Conservation (phyloP, 2,113 vertebrate species). For the Condylura cristata region DNA sequence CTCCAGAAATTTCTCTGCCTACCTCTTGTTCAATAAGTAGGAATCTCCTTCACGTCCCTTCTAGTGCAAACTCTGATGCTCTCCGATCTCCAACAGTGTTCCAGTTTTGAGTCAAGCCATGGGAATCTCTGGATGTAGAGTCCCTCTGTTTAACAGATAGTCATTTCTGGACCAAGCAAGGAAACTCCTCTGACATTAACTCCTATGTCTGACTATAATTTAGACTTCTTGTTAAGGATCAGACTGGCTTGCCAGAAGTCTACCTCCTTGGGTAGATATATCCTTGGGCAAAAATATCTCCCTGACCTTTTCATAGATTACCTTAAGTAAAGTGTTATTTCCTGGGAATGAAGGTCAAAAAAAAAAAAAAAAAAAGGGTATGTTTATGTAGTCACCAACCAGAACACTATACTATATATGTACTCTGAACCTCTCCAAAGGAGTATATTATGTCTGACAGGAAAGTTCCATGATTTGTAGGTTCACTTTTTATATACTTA, state of each 20-base stretch:
- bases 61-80: no score
- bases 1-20: no score
- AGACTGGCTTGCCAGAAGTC: background rate
- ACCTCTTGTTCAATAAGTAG: no score
- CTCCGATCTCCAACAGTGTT: no score
- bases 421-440: background rate
- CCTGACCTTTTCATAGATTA: background rate
- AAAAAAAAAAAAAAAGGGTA: no score
- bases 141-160: no score
- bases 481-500: constrained; percentile 29
- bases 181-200: no score
- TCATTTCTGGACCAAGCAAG: no score
- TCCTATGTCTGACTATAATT: background rate
- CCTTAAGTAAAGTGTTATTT: background rate
- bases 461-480: background rate
- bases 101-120: no score
- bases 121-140: no score
- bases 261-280: background rate
- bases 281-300: background rate
- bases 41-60: no score
- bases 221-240: background rate
- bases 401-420: background rate
- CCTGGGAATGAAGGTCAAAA: background rate
- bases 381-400: background rate
- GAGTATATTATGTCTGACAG: background rate